These are phyloP conservation scores for Polydrusus tereticollis DNA, from an alignment of 2,888 invertebrate genomes.

Conservation along the genomic window DNA sequence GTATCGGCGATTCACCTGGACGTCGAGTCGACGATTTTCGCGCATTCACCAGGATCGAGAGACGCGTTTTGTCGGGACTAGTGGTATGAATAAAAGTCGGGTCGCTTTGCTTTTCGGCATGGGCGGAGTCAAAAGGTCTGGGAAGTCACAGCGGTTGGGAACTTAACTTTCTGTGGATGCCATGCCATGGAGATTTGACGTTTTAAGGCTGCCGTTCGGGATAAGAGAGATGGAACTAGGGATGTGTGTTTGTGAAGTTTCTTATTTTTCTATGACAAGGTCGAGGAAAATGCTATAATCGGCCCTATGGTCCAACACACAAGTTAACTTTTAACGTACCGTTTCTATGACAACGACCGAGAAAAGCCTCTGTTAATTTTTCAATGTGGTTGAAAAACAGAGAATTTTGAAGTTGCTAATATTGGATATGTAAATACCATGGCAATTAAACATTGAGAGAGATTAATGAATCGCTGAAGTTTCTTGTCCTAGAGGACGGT, in stretches of 20 bases:
- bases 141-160: constrained; percentile 67
- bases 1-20: constrained; percentile 2
- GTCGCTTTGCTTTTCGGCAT: constrained; percentile 40
- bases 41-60: constrained; percentile 53
- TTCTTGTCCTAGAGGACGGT: too few relatives aligned
- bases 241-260: constrained; percentile 2
- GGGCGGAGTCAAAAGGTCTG: constrained; percentile 47
- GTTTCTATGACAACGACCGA: too few relatives aligned
- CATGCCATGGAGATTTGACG: constrained; percentile 55
- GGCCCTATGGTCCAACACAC: too few relatives aligned
- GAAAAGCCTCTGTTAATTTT: too few relatives aligned
- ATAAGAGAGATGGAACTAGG: constrained; percentile 6
- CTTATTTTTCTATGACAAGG: too few relatives aligned
- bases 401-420: too few relatives aligned
- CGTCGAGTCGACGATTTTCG: constrained; percentile 10
- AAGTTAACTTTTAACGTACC: too few relatives aligned
- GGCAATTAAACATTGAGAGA: too few relatives aligned
- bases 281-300: too few relatives aligned
- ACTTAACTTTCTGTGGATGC: constrained; percentile 63
- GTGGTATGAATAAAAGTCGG: constrained; percentile 61
- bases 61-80: constrained; percentile 65
- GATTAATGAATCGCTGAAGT: too few relatives aligned
- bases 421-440: too few relatives aligned
- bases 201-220: constrained; percentile 29
- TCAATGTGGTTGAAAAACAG: too few relatives aligned